Base-by-base conservation (phyloP, 2,888 invertebrate species). In the Epistrophe grossulariae region DNA sequence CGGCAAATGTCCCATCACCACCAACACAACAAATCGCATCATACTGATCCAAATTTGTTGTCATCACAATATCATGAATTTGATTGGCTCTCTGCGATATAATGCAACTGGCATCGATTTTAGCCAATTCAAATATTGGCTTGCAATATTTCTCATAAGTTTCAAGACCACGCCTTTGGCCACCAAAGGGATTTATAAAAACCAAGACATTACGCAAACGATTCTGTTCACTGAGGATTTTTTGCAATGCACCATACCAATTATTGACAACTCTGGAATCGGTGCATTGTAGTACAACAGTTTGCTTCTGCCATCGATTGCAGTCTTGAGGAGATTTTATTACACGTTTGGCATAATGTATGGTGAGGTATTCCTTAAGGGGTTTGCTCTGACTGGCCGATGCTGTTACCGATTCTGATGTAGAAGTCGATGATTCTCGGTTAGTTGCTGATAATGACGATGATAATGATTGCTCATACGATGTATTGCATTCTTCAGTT, bases 1-100 rank as follows among this genome's bases (percentile, higher is more conserved):
- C 98, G 9, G 96, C 95, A 89, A 97, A 96, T 57, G 97, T 97
- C 0, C 98, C 98, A 92, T 98, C 98, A 0, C 98, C 98, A 0
- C 98, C 98, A 10, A 98, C 96, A 91, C 96, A 96, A 19, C 96
- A 95, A 24, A 97, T 94, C 0, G 96, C 96, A 93, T 96, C 94
- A 89, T 94, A 94, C 88, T 93, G 93, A 85, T 95, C 94, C 83
- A 95, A 91, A 90, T 94, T 94, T 94, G 94, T 77, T 3, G 93
- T 93, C 66, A 97, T 92, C 4, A 93, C 89, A 28, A 94, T 94
- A 90, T 97, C 97, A 45, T 95, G 94, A 43, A 97, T 97, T 92
- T 97, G 97, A 91, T 96, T 96, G 24, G 95, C 95, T 79, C 96
- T 93, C 90, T 97, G 95, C 0, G 97, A 97, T 43, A 96, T 94